A percentile compares a stretch with the other conserved stretches of the same genome.
Evolutionary conservation across 2,113 vertebrate genomes (phyloP).

Genomic region (Cercopithecus mona): DNA sequence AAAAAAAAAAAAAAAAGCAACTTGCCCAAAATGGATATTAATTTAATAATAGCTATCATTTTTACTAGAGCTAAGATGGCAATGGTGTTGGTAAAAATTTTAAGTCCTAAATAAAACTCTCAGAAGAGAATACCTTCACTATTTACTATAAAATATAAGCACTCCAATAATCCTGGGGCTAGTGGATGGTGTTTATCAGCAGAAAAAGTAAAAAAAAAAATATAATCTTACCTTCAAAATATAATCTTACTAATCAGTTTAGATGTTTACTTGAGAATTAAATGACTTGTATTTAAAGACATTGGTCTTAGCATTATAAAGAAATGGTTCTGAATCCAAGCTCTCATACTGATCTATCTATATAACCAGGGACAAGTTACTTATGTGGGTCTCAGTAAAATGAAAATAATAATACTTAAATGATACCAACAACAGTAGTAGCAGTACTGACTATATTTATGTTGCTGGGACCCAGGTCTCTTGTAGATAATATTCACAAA

Average conservation of each 20-base stretch:
- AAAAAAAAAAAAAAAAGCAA: neutral
- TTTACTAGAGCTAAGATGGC: neutral
- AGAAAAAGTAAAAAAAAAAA: neutral
- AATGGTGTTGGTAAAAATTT: neutral
- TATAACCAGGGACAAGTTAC: neutral
- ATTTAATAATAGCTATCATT: neutral
- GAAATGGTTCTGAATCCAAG: neutral
- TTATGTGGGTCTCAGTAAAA: neutral
- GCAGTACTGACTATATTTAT: neutral
- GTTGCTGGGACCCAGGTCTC: neutral
- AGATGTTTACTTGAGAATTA: neutral
- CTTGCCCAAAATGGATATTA: neutral
- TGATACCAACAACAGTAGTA: neutral
- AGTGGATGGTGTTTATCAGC: neutral
- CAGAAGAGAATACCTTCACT: neutral
- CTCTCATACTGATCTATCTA: neutral
- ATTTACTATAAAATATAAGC: neutral
- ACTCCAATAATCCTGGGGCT: neutral
- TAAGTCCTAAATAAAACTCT: neutral
- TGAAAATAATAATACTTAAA: neutral
- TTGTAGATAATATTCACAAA: neutral
- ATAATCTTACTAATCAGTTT: neutral
- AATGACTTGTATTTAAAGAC: neutral
- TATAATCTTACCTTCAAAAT: too few relatives aligned
- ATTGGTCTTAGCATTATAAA: neutral